Conservation (phyloP, 2,113 vertebrate genomes). For the Willisornis vidua region DNA sequence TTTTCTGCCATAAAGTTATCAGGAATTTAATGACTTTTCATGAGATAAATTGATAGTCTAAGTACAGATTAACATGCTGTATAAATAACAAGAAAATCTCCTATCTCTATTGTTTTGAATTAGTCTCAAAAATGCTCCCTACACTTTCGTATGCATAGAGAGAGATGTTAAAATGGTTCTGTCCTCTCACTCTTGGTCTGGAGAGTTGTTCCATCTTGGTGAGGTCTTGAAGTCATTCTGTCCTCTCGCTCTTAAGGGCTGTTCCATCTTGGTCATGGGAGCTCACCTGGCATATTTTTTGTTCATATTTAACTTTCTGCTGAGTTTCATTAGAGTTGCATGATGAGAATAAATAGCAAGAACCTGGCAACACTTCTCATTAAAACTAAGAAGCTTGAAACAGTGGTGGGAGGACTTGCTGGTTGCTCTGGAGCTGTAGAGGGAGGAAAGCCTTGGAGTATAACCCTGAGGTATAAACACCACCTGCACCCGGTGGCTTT, state of each 20-base stretch:
- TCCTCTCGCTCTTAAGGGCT: not conserved
- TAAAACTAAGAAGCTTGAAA: not conserved
- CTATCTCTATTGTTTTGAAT: not conserved
- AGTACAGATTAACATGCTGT: not conserved
- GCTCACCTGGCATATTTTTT: not conserved
- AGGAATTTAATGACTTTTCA: not conserved
- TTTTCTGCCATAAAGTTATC: not conserved
- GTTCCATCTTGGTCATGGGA: not conserved
- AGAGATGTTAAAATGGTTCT: not conserved
- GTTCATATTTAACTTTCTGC: not conserved
- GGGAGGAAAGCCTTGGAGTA: not conserved
- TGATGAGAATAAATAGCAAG: not conserved
- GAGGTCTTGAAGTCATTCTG: not conserved
- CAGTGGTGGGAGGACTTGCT: not conserved
- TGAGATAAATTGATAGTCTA: not conserved
- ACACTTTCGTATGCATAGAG: not conserved
- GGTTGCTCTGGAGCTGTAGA: not conserved
- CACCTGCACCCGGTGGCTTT: not conserved
- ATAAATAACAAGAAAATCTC: not conserved
- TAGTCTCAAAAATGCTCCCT: not conserved
- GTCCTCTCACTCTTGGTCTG: not conserved
- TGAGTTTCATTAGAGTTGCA: not conserved
- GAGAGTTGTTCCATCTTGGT: not conserved
- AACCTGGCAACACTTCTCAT: not conserved
- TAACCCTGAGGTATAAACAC: not conserved